These are phyloP conservation scores for Athetis lepigone DNA, from an alignment of 2,888 invertebrate species.

Conservation along the genomic window DNA sequence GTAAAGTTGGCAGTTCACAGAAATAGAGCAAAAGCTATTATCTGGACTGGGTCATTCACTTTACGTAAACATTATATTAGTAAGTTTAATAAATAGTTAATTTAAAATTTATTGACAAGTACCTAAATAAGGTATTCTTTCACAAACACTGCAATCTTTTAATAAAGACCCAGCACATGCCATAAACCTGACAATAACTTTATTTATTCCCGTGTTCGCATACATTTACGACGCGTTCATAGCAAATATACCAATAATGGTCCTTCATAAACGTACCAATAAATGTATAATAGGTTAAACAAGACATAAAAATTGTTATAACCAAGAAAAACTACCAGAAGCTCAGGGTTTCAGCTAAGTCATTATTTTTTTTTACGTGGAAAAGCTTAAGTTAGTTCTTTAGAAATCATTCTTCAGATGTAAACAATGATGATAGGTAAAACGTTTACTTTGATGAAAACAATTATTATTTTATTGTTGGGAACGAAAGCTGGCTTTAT, in stretches of 20 bases:
- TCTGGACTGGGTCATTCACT: no score
- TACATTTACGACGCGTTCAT: constrained; percentile 43
- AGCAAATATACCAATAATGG: constrained; percentile 24
- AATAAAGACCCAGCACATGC: not conserved
- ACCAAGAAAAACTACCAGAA: constrained; percentile 21
- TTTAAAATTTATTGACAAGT: no score
- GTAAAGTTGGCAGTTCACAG: no score
- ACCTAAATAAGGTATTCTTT: not conserved
- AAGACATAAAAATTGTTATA: constrained; percentile 44
- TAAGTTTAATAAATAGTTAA: no score
- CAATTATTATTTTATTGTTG: no score
- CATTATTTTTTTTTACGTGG: constrained; percentile 21
- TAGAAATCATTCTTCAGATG: not conserved
- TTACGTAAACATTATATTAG: no score
- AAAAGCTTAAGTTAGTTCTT: not conserved
- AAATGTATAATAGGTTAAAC: constrained; percentile 43
- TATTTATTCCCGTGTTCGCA: constrained; percentile 15
- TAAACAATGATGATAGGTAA: no score
- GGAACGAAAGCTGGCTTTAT: no score
- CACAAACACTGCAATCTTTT: not conserved
- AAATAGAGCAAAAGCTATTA: no score
- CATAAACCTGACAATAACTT: constrained; percentile 1
- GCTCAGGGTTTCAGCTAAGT: constrained; percentile 25
- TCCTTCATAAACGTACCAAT: constrained; percentile 44
- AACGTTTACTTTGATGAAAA: no score